These are phyloP conservation scores for Motacilla tschutschensis DNA, from an alignment of 2,113 vertebrate species.

Conservation along the genomic window DNA sequence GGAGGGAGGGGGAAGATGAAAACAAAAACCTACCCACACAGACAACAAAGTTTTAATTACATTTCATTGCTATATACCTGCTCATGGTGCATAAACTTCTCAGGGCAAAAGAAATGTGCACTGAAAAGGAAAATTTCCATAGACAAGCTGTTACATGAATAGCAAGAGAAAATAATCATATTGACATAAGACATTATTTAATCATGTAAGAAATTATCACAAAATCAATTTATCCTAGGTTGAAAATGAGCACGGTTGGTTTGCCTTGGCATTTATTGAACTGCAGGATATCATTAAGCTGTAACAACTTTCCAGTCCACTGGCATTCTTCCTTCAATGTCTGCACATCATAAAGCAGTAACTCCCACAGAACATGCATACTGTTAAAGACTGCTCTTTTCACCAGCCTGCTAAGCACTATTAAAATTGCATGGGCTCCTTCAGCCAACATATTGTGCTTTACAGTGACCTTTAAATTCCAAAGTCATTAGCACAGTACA, in stretches of 20 bases:
- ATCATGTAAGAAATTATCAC: constrained; percentile 30
- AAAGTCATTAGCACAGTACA: constrained; percentile 32
- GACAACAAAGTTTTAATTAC: neutral
- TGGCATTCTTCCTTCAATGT: constrained; percentile 8
- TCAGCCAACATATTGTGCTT: constrained; percentile 5
- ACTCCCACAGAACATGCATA: neutral
- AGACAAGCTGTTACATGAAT: neutral
- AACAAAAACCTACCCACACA: neutral
- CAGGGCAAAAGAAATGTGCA: neutral
- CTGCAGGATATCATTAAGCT: constrained; percentile 56
- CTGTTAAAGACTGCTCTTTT: constrained; percentile 24
- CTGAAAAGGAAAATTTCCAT: neutral
- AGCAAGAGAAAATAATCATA: constrained; percentile 17
- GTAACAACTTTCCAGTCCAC: constrained; percentile 33
- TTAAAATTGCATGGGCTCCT: constrained; percentile 62
- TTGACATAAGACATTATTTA: constrained; percentile 26
- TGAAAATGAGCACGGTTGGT: neutral
- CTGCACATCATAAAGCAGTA: constrained; percentile 28
- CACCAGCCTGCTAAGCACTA: constrained; percentile 9
- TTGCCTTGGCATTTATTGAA: constrained; percentile 48
- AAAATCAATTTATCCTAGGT: constrained; percentile 45
- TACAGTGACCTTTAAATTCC: constrained; percentile 46
- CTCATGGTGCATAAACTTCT: neutral
- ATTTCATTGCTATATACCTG: neutral
- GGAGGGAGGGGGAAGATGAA: fast-evolving